Conservation (phyloP, 2,113 vertebrate species). For the Tragelaphus buxtoni region DNA sequence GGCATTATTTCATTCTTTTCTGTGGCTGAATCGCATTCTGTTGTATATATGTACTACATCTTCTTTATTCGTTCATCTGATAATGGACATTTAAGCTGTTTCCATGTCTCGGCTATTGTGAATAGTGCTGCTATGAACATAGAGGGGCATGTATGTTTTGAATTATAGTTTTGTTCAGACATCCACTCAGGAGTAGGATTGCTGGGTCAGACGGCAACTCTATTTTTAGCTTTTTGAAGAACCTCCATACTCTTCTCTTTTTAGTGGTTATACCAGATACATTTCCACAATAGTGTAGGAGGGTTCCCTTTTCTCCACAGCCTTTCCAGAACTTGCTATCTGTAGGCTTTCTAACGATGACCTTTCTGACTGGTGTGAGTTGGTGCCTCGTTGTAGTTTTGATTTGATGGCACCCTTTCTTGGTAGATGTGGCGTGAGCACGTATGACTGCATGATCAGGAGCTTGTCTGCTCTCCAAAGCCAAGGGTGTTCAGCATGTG, state of each 20-base stretch:
- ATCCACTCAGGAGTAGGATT: background rate
- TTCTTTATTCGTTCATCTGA: background rate
- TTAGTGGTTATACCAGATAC: background rate
- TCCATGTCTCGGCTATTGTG: background rate
- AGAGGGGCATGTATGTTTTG: background rate
- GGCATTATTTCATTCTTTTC: background rate
- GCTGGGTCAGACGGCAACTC: background rate
- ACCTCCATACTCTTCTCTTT: background rate
- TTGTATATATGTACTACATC: background rate
- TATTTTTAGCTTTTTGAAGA: background rate
- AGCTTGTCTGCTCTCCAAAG: fast-evolving
- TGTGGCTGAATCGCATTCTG: fast-evolving
- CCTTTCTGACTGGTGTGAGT: background rate
- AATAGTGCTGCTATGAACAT: background rate
- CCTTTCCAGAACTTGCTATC: background rate
- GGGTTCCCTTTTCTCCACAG: background rate
- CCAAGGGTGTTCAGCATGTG: fast-evolving
- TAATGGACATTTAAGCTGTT: background rate
- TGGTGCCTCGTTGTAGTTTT: background rate
- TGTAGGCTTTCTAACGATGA: background rate
- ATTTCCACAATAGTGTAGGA: background rate
- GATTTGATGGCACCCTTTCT: background rate
- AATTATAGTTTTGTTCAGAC: background rate
- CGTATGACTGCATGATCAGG: fast-evolving
- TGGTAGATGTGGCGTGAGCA: background rate